Percentiles rank a stretch among this genome's conserved stretches.
Conservation (phyloP, 2,888 invertebrate genomes). For the Drosophila phalerata region DNA sequence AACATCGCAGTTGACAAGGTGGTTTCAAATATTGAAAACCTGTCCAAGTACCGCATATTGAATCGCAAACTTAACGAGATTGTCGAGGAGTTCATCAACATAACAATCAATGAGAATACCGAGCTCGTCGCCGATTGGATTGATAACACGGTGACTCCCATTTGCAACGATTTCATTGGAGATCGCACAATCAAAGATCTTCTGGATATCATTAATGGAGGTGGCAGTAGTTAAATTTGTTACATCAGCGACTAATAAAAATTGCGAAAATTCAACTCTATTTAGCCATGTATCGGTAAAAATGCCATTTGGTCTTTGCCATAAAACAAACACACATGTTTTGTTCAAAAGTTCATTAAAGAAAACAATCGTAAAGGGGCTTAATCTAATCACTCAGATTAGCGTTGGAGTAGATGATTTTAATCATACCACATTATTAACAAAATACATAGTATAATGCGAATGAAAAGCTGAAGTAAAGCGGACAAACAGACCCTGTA, state of each 20-base stretch:
- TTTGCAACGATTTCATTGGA: constrained; percentile 72
- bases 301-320: constrained; percentile 13
- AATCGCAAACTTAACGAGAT: constrained; percentile 80
- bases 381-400: constrained; percentile 66
- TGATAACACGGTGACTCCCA: constrained; percentile 61
- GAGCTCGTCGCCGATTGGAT: constrained; percentile 62
- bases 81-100: constrained; percentile 76
- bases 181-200: constrained; percentile 73
- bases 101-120: constrained; percentile 81
- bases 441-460: neutral
- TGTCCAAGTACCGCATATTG: constrained; percentile 69
- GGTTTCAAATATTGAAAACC: constrained; percentile 75
- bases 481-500: neutral
- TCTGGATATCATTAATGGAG: constrained; percentile 61
- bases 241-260: constrained; percentile 6
- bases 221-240: constrained; percentile 39
- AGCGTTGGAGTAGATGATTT: constrained; percentile 24
- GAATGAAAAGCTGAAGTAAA: neutral
- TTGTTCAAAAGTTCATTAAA: constrained; percentile 28
- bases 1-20: constrained; percentile 69
- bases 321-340: constrained; percentile 37
- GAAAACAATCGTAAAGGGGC: constrained; percentile 16
- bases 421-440: constrained; percentile 34
- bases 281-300: constrained; percentile 10
- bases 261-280: constrained; percentile 6